Base-by-base conservation (phyloP, 2,113 vertebrate genomes). In the Nothoprocta pentlandii region DNA sequence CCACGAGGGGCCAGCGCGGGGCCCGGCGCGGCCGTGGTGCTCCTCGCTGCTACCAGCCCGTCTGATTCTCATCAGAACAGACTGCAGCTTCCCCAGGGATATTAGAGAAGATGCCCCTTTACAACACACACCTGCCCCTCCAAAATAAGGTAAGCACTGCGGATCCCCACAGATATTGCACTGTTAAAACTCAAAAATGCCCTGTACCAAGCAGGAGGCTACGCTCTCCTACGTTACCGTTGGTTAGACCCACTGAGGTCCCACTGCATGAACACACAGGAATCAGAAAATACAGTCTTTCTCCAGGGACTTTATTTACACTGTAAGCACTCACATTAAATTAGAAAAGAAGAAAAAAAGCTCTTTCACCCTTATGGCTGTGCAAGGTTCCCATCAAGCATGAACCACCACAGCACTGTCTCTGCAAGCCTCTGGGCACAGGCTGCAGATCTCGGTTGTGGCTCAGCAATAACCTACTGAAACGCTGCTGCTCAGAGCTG, bases 81-180 rank as follows among this genome's bases (percentile, higher is more conserved):
- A 67, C 49, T 16, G 49, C 71, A 63, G n/a, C 30, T 36, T 44
- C 23, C 1, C 0, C 7, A 80, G 13, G 41, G 83, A 67, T n/a
- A 5, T 1, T 23, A 66, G 17, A 88, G 46, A 64, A 28, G 16
- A 9, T 80, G 51, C 13, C 66, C 66, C 0, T 0, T 16, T 32
- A 58, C 17, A 58, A 58, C 28, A 58, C 53, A 56, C 28, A 3
- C 54, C 9, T 30, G 16, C 54, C 54, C 15, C 26, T 16, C 28
- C 14, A 54, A 49, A 49, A 11, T 68, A 94, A 67, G 0, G 0
- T 34, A 51, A 39, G 22, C 0, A 0, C 62, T 76, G 14, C 0
- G 9, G 11, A 63, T 54, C 49, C 8, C 42, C 23, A 32, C 5
- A 83, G 36, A 56, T 41, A 46, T 2, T 12, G 44, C 16, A 58